Base-by-base conservation (phyloP, 2,113 vertebrate species). In the Ceratotherium simum region DNA sequence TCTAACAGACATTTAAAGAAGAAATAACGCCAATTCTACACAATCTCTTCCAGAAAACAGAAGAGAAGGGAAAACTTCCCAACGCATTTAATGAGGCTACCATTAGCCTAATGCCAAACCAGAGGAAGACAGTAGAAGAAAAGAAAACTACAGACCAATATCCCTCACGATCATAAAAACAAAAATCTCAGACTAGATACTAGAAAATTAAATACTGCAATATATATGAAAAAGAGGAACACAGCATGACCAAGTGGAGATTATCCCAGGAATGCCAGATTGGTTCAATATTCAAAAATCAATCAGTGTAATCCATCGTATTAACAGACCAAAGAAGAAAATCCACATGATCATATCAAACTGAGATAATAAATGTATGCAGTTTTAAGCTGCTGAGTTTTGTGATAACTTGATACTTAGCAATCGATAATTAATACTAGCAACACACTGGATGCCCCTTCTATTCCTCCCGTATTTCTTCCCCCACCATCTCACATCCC, bases 221-320 rank as follows among this genome's bases (percentile, higher is more conserved):
- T n/a, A 10, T 20, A 27, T 25, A 60, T n/a, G 31, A 25, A 58
- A n/a, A 69, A 90, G 69, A 90, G 81, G 16, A 73, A 31, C 14
- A 36, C 12, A 51, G 46, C 76, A n/a, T 9, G 21, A 62, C 82
- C 36, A 67, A 78, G n/a, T 4, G 9, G 23, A n/a, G 18, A 76
- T 80, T 48, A 60, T 56, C 85, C 89, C 11, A 10, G 70, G 76
- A 96, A 92, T 9, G 39, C 12, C 39, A 76, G 58, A 13, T 69
- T 27, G 58, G 64, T 42, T 96, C 80, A 80, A 39, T 90, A 92
- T 88, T 92, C n/a, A 92, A 80, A 94, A 95, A 39, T 79, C 72
- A 90, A 75, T 83, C 80, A 27, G 31, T 25, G 64, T 60, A 60
- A 87, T 84, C 88, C 51, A 70, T 76, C 84, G 83, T 79, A 60